Base-by-base conservation (phyloP, 1,140 invertebrate species). In the Helicoverpa zea region DNA sequence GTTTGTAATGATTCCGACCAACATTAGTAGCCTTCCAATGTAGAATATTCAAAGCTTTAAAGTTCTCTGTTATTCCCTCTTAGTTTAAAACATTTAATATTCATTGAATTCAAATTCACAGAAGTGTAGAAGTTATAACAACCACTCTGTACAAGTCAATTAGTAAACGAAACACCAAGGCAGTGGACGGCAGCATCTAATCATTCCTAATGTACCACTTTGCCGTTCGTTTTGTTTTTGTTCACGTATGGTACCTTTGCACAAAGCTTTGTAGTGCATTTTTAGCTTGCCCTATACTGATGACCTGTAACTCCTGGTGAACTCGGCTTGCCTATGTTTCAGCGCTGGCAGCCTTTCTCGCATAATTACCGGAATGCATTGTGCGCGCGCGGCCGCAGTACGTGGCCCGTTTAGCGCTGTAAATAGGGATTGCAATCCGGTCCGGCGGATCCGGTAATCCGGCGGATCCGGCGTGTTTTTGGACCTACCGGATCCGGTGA, bases 341-440 rank as follows among this genome's bases (percentile, higher is more conserved):
- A 84, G 80, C 74, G 82, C 80, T 86, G 76, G 85, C 86, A 87
- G 88, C 84, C 83, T 89, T 92, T 90, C 87, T 88, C 86, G 87
- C 85, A 88, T 93, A 94, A 94, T 94, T 91, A 90, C 89, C 88
- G 89, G 83, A 90, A 88, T 90, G 91, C 91, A 94, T 92, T 93
- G 90, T 93, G 85, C 76, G 81, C 80, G 83, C 56, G 80, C 88
- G 84, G 81, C 84, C 88, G 79, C 85, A 85, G 82, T 84, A 91
- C 87, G 87, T 87, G 89, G 79, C 79, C 87, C 85, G 88, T 89
- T 90, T 90, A 88, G 84, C 83, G 80, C 78, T 82, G 85, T 88
- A n/a, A n/a, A n/a, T n/a, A n/a, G n/a, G n/a, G n/a, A n/a, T n/a
- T n/a, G n/a, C n/a, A n/a, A n/a, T n/a, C n/a, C n/a, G n/a, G n/a